phyloP scores from a whole-genome alignment of 2,797 vertebrate genomes.

The Poeciliopsis turneri region DNA sequence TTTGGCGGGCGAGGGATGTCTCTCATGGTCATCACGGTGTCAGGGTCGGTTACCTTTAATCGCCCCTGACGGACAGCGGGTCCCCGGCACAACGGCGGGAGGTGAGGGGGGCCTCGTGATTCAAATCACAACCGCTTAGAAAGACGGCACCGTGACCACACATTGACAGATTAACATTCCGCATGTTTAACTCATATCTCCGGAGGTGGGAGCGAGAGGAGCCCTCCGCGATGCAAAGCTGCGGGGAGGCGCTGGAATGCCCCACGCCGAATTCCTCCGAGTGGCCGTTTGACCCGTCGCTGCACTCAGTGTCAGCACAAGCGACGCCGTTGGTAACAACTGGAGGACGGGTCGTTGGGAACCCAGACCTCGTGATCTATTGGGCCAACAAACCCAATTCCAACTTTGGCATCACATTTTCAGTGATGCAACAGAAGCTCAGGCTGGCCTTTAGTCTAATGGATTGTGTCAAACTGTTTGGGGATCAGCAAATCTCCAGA shows the following conservation, averaged over 20 bases:
- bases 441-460: background rate
- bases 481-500: background rate
- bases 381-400: constrained; percentile 25
- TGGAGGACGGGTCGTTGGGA: constrained; percentile 67
- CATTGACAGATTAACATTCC: constrained; percentile 85
- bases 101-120: constrained; percentile 74
- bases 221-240: constrained; percentile 70
- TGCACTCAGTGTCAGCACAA: constrained; percentile 73
- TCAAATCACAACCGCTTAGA: constrained; percentile 75
- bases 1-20: constrained; percentile 76
- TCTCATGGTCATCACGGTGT: constrained; percentile 82
- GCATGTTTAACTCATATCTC: constrained; percentile 80
- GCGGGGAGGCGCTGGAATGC: constrained; percentile 74
- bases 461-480: background rate
- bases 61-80: constrained; percentile 70
- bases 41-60: constrained; percentile 79
- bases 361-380: constrained; percentile 69
- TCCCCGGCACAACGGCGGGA: constrained; percentile 60
- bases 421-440: constrained; percentile 32
- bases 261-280: constrained; percentile 75
- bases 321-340: constrained; percentile 75
- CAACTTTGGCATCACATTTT: constrained; percentile 46
- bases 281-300: constrained; percentile 79
- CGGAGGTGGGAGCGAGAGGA: constrained; percentile 62
- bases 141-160: constrained; percentile 80